Evolutionary conservation across 2,888 invertebrate genomes (phyloP), one percentile per base, ranked within the genome.

Genomic region (Rhingia campestris): DNA sequence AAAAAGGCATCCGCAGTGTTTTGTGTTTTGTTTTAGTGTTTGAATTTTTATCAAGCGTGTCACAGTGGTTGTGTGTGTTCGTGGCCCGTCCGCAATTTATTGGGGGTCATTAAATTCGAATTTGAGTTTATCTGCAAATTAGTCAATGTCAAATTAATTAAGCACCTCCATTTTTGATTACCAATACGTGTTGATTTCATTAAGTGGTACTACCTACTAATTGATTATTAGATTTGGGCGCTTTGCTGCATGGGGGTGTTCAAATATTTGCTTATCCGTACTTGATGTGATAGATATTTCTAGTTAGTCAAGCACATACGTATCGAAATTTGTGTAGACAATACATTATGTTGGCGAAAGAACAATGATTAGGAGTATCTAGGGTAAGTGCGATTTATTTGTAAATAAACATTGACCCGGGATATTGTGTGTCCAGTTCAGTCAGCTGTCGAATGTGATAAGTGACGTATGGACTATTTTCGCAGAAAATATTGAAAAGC

Each of bases 131-230:
- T 67, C 67, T 61, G 67, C 45, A 67, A 67, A 76, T 76, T 69
- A 61, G 61, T 59, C 67, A 76, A 76, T 61, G 61, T 47, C 76
- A 61, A 43, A 58, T 67, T 67, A 69, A 76, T 75, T 76, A 61
- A 30, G 43, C 61, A 67, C 59, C 53, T 76, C 51, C 45, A 43
- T 66, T 66, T 76, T 72, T 77, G 56, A 67, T 81, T 67, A 61
- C 66, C 59, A 59, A 63, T 72, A 56, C 76, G 77, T 81, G 72
- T 76, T 61, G 61, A 56, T 35, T 81, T 61, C 75, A 64, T 64
- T 75, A 81, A 81, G 66, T 58, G 56, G 33, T 49, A n/a, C 49
- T 58, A 66, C 58, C 41, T 66, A 64, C 66, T 61, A 59, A 76
- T 69, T 76, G 47, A 54, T 53, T 61, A 30, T 76, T 47, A 6